Evolutionary conservation across 2,113 vertebrate genomes (phyloP).

Genomic region (Solenodon paradoxus): DNA sequence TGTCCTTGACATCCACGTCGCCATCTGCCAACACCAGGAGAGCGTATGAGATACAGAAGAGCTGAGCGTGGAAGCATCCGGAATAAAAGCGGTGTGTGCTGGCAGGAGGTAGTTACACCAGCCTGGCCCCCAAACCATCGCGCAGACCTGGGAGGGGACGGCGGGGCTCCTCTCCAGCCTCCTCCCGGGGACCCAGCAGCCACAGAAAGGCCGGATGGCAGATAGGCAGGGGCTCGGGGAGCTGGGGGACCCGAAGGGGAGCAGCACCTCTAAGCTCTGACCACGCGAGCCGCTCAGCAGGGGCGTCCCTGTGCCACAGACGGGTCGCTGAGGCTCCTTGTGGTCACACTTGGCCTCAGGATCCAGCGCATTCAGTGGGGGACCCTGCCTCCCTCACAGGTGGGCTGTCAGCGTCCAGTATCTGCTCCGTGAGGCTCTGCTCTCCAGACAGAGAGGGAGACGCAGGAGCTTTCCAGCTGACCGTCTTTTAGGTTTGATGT

Average conservation of each 20-base stretch:
- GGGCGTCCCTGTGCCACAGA: too few relatives aligned
- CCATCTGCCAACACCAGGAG: conserved; percentile 30
- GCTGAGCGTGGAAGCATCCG: not conserved
- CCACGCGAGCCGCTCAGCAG: too few relatives aligned
- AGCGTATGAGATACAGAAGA: not conserved
- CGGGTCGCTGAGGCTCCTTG: too few relatives aligned
- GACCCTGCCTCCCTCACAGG: too few relatives aligned
- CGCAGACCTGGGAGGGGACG: not conserved
- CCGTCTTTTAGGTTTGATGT: not conserved
- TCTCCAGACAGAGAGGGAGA: not conserved
- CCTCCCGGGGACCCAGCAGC: not conserved
- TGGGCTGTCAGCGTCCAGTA: too few relatives aligned
- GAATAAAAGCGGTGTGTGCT: not conserved
- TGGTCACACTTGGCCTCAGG: too few relatives aligned
- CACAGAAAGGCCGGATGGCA: fast-evolving
- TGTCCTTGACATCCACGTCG: not conserved
- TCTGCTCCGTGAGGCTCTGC: too few relatives aligned
- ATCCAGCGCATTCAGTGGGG: too few relatives aligned
- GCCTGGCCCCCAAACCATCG: not conserved
- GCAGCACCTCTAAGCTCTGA: too few relatives aligned
- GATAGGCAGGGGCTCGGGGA: not conserved
- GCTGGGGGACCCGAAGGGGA: too few relatives aligned
- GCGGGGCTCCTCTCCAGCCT: fast-evolving
- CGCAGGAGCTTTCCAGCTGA: not conserved
- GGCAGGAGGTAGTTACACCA: not conserved